phyloP scores from a whole-genome alignment of 2,113 vertebrate species.

The Tympanuchus pallidicinctus region DNA sequence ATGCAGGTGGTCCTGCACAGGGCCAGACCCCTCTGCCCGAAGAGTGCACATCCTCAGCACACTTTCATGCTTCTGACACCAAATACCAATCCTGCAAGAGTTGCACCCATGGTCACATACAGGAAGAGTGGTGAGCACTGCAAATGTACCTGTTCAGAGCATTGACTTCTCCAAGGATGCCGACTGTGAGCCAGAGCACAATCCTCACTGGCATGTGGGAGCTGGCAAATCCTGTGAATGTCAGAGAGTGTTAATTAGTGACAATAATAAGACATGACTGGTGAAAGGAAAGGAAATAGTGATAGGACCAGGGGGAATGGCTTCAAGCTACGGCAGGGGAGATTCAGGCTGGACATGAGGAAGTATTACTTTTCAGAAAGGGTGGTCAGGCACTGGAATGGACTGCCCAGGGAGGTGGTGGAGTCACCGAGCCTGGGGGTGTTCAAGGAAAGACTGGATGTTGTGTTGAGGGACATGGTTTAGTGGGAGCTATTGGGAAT shows the following conservation, averaged over 20 bases:
- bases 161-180: background rate
- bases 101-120: too few relatives aligned
- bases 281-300: background rate
- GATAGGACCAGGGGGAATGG: too few relatives aligned
- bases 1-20: background rate
- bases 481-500: too few relatives aligned
- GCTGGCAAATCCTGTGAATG: conserved; percentile 11
- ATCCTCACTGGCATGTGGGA: background rate
- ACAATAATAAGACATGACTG: background rate
- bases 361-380: too few relatives aligned
- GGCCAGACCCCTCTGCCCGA: background rate
- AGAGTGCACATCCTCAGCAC: background rate
- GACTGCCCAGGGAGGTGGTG: too few relatives aligned
- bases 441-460: too few relatives aligned
- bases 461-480: too few relatives aligned
- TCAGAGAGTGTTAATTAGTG: background rate
- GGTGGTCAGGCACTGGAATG: too few relatives aligned
- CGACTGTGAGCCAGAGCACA: background rate
- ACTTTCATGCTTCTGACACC: background rate
- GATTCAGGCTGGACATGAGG: too few relatives aligned
- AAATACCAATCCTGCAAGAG: background rate
- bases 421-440: too few relatives aligned
- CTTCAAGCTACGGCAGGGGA: too few relatives aligned
- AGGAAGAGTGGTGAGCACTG: background rate
- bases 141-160: background rate